Base-by-base conservation (phyloP, 2,797 vertebrate genomes). In the Anableps anableps region DNA sequence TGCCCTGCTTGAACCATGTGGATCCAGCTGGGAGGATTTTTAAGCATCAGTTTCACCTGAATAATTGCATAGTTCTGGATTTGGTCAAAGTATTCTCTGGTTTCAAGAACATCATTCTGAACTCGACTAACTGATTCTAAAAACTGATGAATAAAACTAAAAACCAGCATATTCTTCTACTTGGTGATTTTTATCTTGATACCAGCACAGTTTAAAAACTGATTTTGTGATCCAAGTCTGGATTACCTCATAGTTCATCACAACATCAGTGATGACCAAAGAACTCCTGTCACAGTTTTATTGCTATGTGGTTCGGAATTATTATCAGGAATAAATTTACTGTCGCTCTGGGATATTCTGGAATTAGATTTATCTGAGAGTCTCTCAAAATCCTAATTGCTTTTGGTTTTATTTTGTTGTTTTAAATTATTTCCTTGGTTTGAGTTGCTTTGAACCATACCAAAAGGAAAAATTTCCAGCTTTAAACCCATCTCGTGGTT, bases 361-460 rank as follows among this genome's bases (percentile, higher is more conserved):
- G 2, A 45, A 41, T 38, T 36, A 41, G 21, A 13, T 21, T 68
- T 9, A 38, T 68, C 5, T 71, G 11, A 71, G 13, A 43, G 13
- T 43, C 6, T 11, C 36, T 38, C 23, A 43, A 45, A 23, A 6
- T n/a, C 13, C 38, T 45, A n/a, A 71, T 45, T 38, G 10, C 4
- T 41, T 66, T 66, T 41, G 19, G 2, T 70, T 29, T 29, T 29
- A 71, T n/a, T 71, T 11, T 50, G 38, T n/a, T n/a, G 7, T 72
- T 23, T 14, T 48, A 23, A 29, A 11, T 34, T 11, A 23, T 21
- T 47, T 53, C 45, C 1, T 75, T 53, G 58, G 60, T 34, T 74
- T 38, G n/a, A 70, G 60, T 85, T 68, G 6, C 58, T 16, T 84
- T 48, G 62, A 71, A 80, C 75, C 17, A 76, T 72, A 76, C 80